These are phyloP conservation scores for Oreohelix idahoensis DNA, from an alignment of 1,140 invertebrate genomes.

Conservation along the genomic window DNA sequence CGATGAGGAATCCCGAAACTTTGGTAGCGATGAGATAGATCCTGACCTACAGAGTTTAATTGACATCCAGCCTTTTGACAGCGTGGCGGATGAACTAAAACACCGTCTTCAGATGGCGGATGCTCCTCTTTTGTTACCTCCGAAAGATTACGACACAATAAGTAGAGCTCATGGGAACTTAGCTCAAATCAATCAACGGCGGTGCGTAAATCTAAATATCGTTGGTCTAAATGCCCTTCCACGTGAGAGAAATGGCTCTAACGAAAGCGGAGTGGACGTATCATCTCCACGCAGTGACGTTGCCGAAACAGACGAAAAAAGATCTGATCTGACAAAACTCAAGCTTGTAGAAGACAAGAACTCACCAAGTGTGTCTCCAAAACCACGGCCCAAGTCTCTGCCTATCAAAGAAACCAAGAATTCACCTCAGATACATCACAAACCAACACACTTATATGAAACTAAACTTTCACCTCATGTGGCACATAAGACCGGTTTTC, in stretches of 20 bases:
- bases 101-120: slow-evolving; percentile 78
- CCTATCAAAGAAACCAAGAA: neutral
- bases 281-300: slow-evolving; percentile 41
- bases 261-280: slow-evolving; percentile 61
- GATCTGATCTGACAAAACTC: neutral
- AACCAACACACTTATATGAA: neutral
- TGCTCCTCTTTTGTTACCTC: slow-evolving; percentile 87
- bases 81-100: slow-evolving; percentile 90
- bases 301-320: neutral
- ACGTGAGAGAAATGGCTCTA: slow-evolving; percentile 46
- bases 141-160: slow-evolving; percentile 88
- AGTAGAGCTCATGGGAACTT: slow-evolving; percentile 77
- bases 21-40: slow-evolving; percentile 58
- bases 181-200: slow-evolving; percentile 30
- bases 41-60: slow-evolving; percentile 64
- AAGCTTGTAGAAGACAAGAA: neutral
- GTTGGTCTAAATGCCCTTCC: slow-evolving; percentile 26
- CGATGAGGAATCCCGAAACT: slow-evolving; percentile 51
- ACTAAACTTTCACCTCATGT: neutral
- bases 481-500: neutral
- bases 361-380: neutral
- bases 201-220: slow-evolving; percentile 37
- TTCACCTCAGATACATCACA: neutral
- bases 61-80: slow-evolving; percentile 87
- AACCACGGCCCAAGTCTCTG: neutral